These are phyloP conservation scores for Caenorhabditis sulstoni DNA, from an alignment of 2,888 invertebrate species.

Conservation along the genomic window DNA sequence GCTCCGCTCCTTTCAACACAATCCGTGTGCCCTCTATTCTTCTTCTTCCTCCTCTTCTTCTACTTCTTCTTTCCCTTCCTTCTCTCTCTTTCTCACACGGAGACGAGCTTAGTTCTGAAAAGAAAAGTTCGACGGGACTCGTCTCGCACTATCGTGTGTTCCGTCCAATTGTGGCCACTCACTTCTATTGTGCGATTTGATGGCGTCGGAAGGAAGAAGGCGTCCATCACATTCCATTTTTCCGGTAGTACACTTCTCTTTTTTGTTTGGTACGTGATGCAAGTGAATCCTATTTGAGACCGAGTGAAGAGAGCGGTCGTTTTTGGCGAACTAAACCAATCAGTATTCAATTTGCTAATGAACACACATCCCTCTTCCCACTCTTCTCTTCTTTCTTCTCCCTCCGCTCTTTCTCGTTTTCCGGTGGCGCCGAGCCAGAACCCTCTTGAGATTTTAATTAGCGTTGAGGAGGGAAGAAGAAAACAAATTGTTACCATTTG, in stretches of 20 bases:
- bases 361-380: constrained; percentile 15
- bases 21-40: constrained; percentile 11
- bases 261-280: no score
- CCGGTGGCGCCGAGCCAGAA: constrained; percentile 24
- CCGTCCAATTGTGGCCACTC: constrained; percentile 17
- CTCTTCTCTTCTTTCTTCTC: not conserved
- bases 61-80: no score
- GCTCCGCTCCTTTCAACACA: constrained; percentile 29
- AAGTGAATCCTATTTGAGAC: not conserved
- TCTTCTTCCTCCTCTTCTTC: no score
- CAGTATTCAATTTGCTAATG: constrained; percentile 45
- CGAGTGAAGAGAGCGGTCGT: not conserved
- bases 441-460: constrained; percentile 57
- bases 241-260: no score
- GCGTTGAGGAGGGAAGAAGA: constrained; percentile 15
- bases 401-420: no score
- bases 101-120: not conserved
- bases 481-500: constrained; percentile 6
- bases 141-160: no score
- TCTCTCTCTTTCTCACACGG: no score
- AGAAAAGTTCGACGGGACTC: not conserved
- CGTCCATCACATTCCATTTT: no score
- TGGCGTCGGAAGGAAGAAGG: no score
- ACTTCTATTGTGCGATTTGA: not conserved
- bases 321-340: constrained; percentile 14